Evolutionary conservation across 2,888 invertebrate species (phyloP).

Genomic region (Cheilosia scutellata): DNA sequence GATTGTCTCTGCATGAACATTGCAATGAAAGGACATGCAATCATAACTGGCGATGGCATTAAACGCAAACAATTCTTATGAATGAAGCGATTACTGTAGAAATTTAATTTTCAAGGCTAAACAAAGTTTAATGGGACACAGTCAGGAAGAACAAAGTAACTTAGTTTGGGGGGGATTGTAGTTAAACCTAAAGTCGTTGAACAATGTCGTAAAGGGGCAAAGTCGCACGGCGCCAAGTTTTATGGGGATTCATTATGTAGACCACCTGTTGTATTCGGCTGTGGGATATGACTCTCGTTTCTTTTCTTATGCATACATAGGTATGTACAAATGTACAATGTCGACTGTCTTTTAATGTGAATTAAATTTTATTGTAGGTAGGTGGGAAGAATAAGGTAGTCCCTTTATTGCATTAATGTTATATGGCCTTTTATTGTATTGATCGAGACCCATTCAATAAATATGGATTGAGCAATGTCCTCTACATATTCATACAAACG

Average conservation of each 20-base stretch:
- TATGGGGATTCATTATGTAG: slow-evolving; percentile 33
- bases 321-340: too few species aligned
- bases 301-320: too few species aligned
- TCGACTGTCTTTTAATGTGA: too few species aligned
- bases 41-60: slow-evolving; percentile 10
- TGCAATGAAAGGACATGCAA: neutral
- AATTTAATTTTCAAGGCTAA: slow-evolving; percentile 34
- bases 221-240: slow-evolving; percentile 20
- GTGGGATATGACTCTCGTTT: neutral
- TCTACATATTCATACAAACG: too few species aligned
- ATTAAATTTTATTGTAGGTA: too few species aligned
- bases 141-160: neutral
- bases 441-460: too few species aligned
- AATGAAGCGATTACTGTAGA: neutral
- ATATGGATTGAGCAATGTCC: too few species aligned
- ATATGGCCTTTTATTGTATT: too few species aligned
- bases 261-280: slow-evolving; percentile 46
- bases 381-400: too few species aligned
- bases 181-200: neutral
- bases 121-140: neutral
- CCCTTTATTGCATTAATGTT: too few species aligned
- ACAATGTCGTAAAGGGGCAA: neutral
- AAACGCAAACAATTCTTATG: neutral
- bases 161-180: neutral
- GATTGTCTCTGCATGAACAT: slow-evolving; percentile 28